phyloP scores from a whole-genome alignment of 2,797 vertebrate species.

The Melanotaenia trifasciata region DNA sequence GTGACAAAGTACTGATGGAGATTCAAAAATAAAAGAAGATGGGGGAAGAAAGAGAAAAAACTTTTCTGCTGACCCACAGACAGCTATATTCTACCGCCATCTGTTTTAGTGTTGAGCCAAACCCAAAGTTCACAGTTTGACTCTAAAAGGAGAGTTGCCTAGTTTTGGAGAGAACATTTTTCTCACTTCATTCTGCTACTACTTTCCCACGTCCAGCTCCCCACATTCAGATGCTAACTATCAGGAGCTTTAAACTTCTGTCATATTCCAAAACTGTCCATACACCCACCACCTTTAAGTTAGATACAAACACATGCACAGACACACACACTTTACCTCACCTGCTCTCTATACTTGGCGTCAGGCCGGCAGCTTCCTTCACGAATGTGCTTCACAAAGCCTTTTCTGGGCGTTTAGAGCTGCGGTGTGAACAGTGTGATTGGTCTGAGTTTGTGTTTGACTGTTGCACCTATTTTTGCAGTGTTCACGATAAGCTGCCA shows the following conservation, averaged over 20 bases:
- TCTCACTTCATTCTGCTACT: slow-evolving; percentile 49
- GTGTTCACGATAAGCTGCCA: slow-evolving; percentile 66
- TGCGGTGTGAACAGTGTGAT: slow-evolving; percentile 33
- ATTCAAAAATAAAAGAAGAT: neutral
- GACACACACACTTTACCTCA: slow-evolving; percentile 37
- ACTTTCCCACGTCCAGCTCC: slow-evolving; percentile 40
- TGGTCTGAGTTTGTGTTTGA: slow-evolving; percentile 29
- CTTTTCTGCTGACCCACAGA: slow-evolving; percentile 18
- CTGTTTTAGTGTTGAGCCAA: slow-evolving; percentile 28
- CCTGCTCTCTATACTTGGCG: slow-evolving; percentile 46
- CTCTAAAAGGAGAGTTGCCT: slow-evolving; percentile 40
- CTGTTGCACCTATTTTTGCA: slow-evolving; percentile 65
- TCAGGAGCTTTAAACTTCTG: slow-evolving; percentile 20
- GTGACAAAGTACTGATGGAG: neutral
- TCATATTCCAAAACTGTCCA: slow-evolving; percentile 32
- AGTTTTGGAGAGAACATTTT: slow-evolving; percentile 40
- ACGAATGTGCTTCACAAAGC: slow-evolving; percentile 53
- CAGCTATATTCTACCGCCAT: slow-evolving; percentile 45
- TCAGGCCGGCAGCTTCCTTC: slow-evolving; percentile 42
- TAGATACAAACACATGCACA: slow-evolving; percentile 29
- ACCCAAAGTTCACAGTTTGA: slow-evolving; percentile 43
- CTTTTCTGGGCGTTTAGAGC: slow-evolving; percentile 55
- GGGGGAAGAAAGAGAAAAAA: slow-evolving; percentile 7
- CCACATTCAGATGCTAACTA: slow-evolving; percentile 41
- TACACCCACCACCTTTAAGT: slow-evolving; percentile 19